Evolutionary conservation across 2,888 invertebrate genomes (phyloP).

Genomic region (Aphodius sticticus): DNA sequence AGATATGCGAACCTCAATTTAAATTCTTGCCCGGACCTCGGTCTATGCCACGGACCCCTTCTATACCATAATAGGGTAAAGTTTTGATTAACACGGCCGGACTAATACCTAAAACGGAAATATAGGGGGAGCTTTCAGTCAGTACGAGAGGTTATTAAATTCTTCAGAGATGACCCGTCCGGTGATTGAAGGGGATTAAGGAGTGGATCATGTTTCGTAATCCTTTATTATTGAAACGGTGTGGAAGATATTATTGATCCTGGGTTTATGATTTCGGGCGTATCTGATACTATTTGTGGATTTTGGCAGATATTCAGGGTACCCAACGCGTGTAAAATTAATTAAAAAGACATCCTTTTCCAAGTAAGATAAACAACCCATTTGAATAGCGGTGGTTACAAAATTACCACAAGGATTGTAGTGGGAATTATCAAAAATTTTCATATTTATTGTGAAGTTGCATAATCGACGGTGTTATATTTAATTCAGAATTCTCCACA

Average conservation of each 20-base stretch:
- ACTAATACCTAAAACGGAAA: neutral
- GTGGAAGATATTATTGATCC: neutral
- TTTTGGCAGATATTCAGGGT: neutral
- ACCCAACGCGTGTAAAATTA: neutral
- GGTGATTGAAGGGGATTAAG: neutral
- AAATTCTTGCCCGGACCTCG: neutral
- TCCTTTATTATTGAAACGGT: conserved; percentile 4
- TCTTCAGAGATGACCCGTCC: neutral
- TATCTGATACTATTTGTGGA: neutral
- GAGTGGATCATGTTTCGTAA: neutral
- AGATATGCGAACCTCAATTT: neutral
- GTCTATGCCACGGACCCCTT: neutral
- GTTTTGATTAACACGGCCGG: neutral
- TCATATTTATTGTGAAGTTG: too few species aligned
- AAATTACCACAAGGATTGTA: too few species aligned
- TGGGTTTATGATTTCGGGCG: neutral
- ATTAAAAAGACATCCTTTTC: too few species aligned
- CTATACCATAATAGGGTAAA: neutral
- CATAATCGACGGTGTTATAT: too few species aligned
- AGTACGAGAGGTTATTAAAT: neutral
- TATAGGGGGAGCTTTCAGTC: neutral
- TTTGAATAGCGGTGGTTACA: too few species aligned
- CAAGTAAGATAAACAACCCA: too few species aligned
- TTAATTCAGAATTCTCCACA: too few species aligned
- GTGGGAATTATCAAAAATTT: too few species aligned